phyloP scores from a whole-genome alignment of 1,140 invertebrate genomes.

The Nebria ingens region DNA sequence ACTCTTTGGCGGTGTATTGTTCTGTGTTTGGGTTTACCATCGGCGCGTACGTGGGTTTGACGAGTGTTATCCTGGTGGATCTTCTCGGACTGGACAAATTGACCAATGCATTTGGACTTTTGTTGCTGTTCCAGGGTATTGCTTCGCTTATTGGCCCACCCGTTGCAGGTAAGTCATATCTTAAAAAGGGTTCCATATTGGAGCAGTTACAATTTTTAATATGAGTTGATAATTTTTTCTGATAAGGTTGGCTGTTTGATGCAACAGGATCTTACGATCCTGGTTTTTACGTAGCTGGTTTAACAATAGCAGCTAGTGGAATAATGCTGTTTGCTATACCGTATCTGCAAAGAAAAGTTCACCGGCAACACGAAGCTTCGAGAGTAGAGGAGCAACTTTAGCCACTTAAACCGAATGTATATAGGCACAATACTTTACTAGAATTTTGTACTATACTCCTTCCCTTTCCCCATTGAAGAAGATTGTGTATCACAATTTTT shows the following conservation, averaged over 20 bases:
- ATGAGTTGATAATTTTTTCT: not conserved
- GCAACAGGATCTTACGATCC: conserved; percentile 63
- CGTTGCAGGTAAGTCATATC: conserved; percentile 57
- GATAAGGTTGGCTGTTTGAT: conserved; percentile 71
- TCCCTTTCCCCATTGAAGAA: not conserved
- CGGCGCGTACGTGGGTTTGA: conserved; percentile 87
- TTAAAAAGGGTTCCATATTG: not conserved
- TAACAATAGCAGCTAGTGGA: conserved; percentile 76
- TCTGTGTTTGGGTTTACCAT: conserved; percentile 77
- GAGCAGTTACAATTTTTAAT: not conserved
- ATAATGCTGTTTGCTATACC: conserved; percentile 82
- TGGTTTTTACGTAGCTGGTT: conserved; percentile 73
- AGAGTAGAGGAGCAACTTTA: conserved; percentile 9
- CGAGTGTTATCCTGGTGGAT: conserved; percentile 82
- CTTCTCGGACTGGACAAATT: conserved; percentile 75
- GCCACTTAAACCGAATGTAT: not conserved
- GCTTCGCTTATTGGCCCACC: conserved; percentile 83
- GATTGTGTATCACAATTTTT: not conserved
- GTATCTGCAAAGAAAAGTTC: conserved; percentile 56
- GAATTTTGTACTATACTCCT: too few species aligned
- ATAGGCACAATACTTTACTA: too few species aligned
- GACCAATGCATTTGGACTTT: conserved; percentile 87
- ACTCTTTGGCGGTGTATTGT: conserved; percentile 64
- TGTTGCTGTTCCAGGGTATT: conserved; percentile 84
- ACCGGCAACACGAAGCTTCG: conserved; percentile 26